Evolutionary conservation across 2,888 invertebrate genomes (phyloP), one percentile per base, ranked within the genome.

Genomic region (Acronicta leporina): DNA sequence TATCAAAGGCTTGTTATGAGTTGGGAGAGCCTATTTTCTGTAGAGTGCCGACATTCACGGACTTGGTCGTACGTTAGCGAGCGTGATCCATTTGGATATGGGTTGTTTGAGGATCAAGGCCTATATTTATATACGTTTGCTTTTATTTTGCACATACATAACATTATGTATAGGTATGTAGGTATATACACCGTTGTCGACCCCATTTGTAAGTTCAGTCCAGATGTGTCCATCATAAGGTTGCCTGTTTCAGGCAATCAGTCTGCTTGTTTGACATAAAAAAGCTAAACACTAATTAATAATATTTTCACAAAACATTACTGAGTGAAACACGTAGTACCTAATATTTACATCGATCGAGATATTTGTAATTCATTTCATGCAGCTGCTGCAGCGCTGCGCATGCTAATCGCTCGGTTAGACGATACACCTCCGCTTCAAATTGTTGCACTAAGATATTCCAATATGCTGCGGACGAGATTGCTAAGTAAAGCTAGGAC

Each of bases 301-400:
- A 43, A 43, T 30, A 45, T 45, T 45, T 5, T 14, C 14, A 30
- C 43, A 16, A 20, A 20, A 43, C 13, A 25, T 16, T 40, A 14
- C 51, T 33, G 56, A 52, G 10, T 35, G 15, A 35, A 71, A 35
- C 63, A 71, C 59, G 48, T 53, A 14, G 11, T 6, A 7, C 2
- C 11, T 1, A 30, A 54, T 57, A 60, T 66, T 62, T 55, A 60
- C 62, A 71, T 60, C 60, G 51, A 71, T 75, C 57, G 59, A 75
- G 60, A 58, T 67, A 72, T 75, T 72, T 75, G 67, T 63, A 71
- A 67, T 72, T 75, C 58, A 63, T 55, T 68, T 61, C 63, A 63
- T 55, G 51, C 58, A 72, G 58, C 51, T 11, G 42, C 50, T 54
- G 63, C 73, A 72, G 76, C 53, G 58, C 47, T 45, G 50, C 45